Evolutionary conservation across 92 coral and sea anemone species (phyloP).

Genomic region (Palythoa grandis): DNA sequence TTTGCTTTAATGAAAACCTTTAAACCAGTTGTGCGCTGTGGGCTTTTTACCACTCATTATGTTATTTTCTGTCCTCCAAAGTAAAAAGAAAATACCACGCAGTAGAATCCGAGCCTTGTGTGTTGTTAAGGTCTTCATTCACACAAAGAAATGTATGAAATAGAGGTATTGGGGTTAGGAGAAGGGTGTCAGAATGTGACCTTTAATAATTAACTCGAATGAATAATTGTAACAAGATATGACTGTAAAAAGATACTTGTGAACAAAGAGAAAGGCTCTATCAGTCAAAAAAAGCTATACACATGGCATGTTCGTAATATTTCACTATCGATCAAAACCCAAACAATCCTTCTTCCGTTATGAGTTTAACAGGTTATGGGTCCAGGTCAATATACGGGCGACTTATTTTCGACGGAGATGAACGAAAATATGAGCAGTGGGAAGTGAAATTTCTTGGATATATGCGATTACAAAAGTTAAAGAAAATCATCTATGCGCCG

Average conservation of each 20-base stretch:
- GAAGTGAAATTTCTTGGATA: too few species aligned
- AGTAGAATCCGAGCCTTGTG: too few species aligned
- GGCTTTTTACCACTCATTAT: too few species aligned
- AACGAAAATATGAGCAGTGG: conserved; percentile 15
- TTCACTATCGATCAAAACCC: not conserved
- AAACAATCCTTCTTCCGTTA: conserved; percentile 31
- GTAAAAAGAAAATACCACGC: too few species aligned
- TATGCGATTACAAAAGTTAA: conserved; percentile 60
- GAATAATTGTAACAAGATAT: too few species aligned
- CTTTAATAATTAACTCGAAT: not conserved
- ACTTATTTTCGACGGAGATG: conserved; percentile 59
- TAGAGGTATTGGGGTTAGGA: too few species aligned
- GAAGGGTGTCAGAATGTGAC: not conserved
- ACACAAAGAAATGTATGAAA: too few species aligned
- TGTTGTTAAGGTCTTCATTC: too few species aligned
- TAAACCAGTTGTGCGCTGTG: too few species aligned
- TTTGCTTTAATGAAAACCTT: too few species aligned
- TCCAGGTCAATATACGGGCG: conserved; percentile 58
- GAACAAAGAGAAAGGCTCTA: not conserved
- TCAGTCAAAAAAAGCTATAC: not conserved
- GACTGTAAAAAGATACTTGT: not conserved
- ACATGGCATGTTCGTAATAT: not conserved
- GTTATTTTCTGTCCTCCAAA: too few species aligned
- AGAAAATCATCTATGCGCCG: not conserved
- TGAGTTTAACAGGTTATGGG: conserved; percentile 71